phyloP scores from a whole-genome alignment of 2,113 vertebrate genomes.

The Sclerurus mexicanus region DNA sequence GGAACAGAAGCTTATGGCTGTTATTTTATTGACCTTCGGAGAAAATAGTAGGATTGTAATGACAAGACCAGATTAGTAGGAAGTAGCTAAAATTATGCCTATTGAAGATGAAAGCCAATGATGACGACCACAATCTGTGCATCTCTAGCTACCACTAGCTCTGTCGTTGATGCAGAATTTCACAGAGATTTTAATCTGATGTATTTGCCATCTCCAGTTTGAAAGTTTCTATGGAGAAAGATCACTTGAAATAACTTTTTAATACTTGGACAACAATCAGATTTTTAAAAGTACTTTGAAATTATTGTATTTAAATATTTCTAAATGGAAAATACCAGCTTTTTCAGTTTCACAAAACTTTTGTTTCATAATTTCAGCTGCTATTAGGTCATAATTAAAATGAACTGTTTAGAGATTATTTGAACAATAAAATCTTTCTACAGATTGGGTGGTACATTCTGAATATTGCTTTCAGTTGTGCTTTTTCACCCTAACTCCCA shows the following conservation, averaged over 20 bases:
- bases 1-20: neutral
- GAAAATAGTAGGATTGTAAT: slow-evolving; percentile 16
- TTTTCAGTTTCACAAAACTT: neutral
- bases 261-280: neutral
- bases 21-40: neutral
- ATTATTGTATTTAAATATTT: neutral
- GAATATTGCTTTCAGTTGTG: slow-evolving; percentile 31
- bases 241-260: neutral
- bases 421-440: slow-evolving; percentile 49
- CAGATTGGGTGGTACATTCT: neutral
- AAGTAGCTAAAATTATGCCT: neutral
- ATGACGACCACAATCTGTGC: neutral
- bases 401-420: slow-evolving; percentile 17
- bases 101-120: neutral
- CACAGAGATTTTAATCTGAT: neutral
- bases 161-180: neutral
- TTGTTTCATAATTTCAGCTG: slow-evolving; percentile 18
- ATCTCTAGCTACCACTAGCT: neutral
- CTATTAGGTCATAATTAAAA: slow-evolving; percentile 11
- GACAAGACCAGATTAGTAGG: neutral
- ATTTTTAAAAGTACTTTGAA: neutral
- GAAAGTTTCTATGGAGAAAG: neutral
- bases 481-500: neutral
- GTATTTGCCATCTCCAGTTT: neutral
- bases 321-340: neutral